Percentiles rank a stretch among this genome's conserved stretches.
phyloP scores from a whole-genome alignment of 2,888 invertebrate species.

The Cartodere bifasciata region DNA sequence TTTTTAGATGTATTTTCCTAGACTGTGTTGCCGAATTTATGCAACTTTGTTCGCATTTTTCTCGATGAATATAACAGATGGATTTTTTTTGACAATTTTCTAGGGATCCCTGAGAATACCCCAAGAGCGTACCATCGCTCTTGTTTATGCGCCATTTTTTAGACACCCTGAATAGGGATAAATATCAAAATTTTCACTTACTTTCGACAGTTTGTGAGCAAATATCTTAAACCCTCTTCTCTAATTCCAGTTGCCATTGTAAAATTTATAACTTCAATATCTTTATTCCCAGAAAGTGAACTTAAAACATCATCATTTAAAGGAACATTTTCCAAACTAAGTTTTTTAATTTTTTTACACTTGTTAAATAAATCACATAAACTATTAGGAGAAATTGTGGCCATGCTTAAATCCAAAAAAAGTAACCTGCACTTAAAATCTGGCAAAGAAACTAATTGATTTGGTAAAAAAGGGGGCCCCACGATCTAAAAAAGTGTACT shows the following conservation, averaged over 20 bases:
- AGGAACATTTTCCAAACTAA: slow-evolving; percentile 70
- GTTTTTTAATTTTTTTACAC: slow-evolving; percentile 61
- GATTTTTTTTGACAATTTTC: too few relatives aligned
- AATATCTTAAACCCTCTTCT: slow-evolving; percentile 45
- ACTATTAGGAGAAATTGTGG: slow-evolving; percentile 45
- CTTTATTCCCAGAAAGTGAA: slow-evolving; percentile 51
- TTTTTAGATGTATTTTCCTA: too few relatives aligned
- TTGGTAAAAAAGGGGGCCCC: slow-evolving; percentile 40
- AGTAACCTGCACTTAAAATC: slow-evolving; percentile 51
- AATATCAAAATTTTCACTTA: too few relatives aligned
- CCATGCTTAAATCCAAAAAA: slow-evolving; percentile 78
- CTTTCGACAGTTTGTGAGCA: slow-evolving; percentile 49
- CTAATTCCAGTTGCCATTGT: slow-evolving; percentile 68
- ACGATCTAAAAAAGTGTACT: slow-evolving; percentile 25
- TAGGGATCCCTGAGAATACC: too few relatives aligned
- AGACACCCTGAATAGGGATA: too few relatives aligned
- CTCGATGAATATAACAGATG: too few relatives aligned
- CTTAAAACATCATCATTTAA: slow-evolving; percentile 52
- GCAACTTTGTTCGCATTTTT: too few relatives aligned
- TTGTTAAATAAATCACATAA: slow-evolving; percentile 47
- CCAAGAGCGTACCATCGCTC: too few relatives aligned
- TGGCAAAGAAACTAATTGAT: slow-evolving; percentile 28
- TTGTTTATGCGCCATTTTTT: too few relatives aligned
- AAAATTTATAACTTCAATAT: slow-evolving; percentile 70
- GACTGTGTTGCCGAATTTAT: too few relatives aligned